A percentile compares a stretch with the other conserved stretches of the same genome.
Evolutionary conservation across 2,797 vertebrate species (phyloP).

Genomic region (Hoplostethus atlanticus): DNA sequence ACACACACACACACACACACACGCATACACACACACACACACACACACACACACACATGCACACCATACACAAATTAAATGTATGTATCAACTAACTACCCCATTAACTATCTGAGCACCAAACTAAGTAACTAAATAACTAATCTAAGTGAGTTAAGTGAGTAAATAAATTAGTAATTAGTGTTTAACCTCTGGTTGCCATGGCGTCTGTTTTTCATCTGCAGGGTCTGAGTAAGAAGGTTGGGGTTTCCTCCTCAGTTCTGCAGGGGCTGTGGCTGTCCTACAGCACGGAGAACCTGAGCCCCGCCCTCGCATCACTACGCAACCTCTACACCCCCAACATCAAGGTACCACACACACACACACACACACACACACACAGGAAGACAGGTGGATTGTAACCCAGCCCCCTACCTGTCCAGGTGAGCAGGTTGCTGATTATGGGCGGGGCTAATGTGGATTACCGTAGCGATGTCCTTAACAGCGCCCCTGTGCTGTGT

Average conservation of each 20-base stretch:
- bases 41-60: constrained; percentile 7
- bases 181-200: no score
- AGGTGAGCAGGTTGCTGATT: constrained; percentile 96
- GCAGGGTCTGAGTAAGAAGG: constrained; percentile 97
- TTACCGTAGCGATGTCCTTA: constrained; percentile 92
- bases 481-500: constrained; percentile 93
- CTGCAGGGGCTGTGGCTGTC: constrained; percentile 98
- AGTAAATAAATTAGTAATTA: no score
- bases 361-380: constrained; percentile 8
- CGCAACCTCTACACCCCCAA: constrained; percentile 98
- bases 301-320: constrained; percentile 92
- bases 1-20: constrained; percentile 3
- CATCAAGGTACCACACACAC: constrained; percentile 72
- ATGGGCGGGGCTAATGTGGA: constrained; percentile 94
- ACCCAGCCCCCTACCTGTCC: constrained; percentile 16
- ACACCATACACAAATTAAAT: background rate
- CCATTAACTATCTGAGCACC: no score
- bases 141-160: no score
- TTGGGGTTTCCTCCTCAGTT: constrained; percentile 96
- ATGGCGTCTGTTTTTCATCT: background rate
- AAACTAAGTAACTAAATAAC: no score
- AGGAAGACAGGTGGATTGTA: background rate
- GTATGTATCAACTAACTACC: no score
- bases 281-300: constrained; percentile 95
- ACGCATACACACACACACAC: background rate